These are phyloP conservation scores for Theocolax elegans DNA, from an alignment of 1,140 invertebrate species.

Conservation along the genomic window DNA sequence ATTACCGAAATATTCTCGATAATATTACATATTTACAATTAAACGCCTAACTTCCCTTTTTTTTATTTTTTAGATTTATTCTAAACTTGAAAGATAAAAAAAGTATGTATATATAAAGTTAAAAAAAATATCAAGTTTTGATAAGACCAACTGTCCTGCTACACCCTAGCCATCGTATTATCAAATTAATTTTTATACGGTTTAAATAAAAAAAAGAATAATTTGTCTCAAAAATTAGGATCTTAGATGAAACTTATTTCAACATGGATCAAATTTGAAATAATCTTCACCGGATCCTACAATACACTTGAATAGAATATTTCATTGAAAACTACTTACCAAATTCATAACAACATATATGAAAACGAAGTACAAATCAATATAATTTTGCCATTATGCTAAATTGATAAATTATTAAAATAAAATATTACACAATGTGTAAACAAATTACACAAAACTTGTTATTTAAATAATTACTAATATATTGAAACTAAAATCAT, in stretches of 20 bases:
- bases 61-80: conserved; percentile 22
- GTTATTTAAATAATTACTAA: neutral
- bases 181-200: neutral
- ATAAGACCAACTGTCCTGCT: neutral
- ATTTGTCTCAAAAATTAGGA: conserved; percentile 13
- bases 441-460: neutral
- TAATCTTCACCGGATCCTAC: conserved; percentile 61
- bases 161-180: neutral
- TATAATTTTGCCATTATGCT: too few species aligned
- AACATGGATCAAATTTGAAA: conserved; percentile 67
- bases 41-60: conserved; percentile 9
- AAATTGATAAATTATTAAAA: neutral
- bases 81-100: conserved; percentile 20
- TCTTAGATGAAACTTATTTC: conserved; percentile 65
- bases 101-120: conserved; percentile 12
- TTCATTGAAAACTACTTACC: conserved; percentile 26
- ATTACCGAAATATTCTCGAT: neutral
- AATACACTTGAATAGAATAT: conserved; percentile 26
- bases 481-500: too few species aligned
- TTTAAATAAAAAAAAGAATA: conserved; percentile 5
- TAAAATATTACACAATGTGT: too few species aligned
- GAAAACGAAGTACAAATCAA: too few species aligned
- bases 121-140: conserved; percentile 9
- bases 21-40: conserved; percentile 28
- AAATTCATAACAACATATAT: too few species aligned